Conservation (phyloP, 1,140 invertebrate species). For the Stenopsyche tienmushanensis region DNA sequence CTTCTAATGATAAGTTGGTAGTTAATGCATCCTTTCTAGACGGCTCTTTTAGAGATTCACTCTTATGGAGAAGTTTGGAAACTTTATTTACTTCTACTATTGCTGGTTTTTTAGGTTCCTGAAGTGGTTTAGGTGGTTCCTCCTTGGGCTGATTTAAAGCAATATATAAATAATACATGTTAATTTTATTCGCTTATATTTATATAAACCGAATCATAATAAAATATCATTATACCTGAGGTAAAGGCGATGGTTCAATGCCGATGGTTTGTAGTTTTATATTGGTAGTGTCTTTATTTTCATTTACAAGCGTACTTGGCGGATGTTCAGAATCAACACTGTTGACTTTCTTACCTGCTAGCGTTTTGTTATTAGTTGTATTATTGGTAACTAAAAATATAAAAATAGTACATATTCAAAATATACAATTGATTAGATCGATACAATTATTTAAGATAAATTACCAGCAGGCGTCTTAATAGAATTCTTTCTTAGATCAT, state of each 20-base stretch:
- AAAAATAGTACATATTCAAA: constrained; percentile 1
- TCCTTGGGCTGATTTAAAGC: constrained; percentile 13
- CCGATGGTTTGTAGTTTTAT: constrained; percentile 54
- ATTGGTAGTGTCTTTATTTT: constrained; percentile 31
- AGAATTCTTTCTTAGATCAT: constrained; percentile 29
- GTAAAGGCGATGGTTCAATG: constrained; percentile 55
- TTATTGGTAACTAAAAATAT: constrained; percentile 8
- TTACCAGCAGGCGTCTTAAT: neutral
- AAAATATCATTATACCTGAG: constrained; percentile 35
- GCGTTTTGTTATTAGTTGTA: constrained; percentile 20
- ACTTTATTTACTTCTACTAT: constrained; percentile 35
- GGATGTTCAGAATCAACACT: constrained; percentile 53
- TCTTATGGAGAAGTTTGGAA: constrained; percentile 34
- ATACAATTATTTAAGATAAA: neutral
- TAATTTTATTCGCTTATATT: neutral
- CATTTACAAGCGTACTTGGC: constrained; percentile 41
- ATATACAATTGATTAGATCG: neutral
- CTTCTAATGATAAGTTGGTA: constrained; percentile 37
- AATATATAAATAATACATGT: neutral
- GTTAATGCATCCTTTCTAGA: constrained; percentile 29
- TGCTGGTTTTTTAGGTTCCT: constrained; percentile 19
- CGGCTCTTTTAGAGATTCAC: constrained; percentile 39
- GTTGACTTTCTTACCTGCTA: constrained; percentile 53
- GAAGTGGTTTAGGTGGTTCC: constrained; percentile 2
- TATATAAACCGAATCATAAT: neutral